Percentiles rank a stretch among this genome's conserved stretches.
These are phyloP conservation scores for Campaea margaritaria DNA, from an alignment of 2,888 invertebrate genomes.

Conservation along the genomic window DNA sequence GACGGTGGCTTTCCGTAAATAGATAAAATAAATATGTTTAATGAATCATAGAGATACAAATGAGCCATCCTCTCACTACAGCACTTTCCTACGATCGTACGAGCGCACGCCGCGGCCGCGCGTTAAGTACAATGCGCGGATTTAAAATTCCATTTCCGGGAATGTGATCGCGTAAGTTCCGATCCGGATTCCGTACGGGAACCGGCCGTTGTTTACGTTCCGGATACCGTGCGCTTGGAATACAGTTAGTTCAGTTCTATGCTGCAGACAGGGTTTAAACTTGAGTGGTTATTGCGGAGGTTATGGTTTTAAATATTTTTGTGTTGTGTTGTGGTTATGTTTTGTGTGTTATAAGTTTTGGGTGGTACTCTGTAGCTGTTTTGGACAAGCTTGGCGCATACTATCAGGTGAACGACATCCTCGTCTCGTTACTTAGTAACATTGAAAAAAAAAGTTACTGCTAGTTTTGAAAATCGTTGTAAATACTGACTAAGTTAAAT, in stretches of 20 bases:
- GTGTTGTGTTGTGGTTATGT: too few relatives aligned
- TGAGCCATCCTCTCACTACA: slow-evolving; percentile 2
- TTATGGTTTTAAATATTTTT: background rate
- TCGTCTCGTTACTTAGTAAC: too few relatives aligned
- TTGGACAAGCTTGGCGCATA: too few relatives aligned
- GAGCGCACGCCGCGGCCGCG: slow-evolving; percentile 35
- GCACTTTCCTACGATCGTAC: slow-evolving; percentile 10
- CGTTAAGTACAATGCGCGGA: slow-evolving; percentile 68
- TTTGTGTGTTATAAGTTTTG: too few relatives aligned
- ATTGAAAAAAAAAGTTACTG: too few relatives aligned
- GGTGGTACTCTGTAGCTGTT: too few relatives aligned
- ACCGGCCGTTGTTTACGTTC: slow-evolving; percentile 47
- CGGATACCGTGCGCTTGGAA: slow-evolving; percentile 39
- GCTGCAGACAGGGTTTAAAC: slow-evolving; percentile 6
- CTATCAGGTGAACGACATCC: too few relatives aligned
- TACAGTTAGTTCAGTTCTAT: slow-evolving; percentile 8
- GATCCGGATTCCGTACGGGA: slow-evolving; percentile 60
- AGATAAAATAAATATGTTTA: too few relatives aligned
- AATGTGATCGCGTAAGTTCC: slow-evolving; percentile 73
- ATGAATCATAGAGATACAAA: too few relatives aligned
- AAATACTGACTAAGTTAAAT: too few relatives aligned
- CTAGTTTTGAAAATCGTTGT: too few relatives aligned
- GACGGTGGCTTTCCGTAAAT: too few relatives aligned
- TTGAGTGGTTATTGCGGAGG: background rate
- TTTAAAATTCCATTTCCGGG: slow-evolving; percentile 82